Percentiles rank a stretch among this genome's conserved stretches.
These are phyloP conservation scores for Centropyge bicolor DNA, from an alignment of 2,797 vertebrate species.

Conservation along the genomic window DNA sequence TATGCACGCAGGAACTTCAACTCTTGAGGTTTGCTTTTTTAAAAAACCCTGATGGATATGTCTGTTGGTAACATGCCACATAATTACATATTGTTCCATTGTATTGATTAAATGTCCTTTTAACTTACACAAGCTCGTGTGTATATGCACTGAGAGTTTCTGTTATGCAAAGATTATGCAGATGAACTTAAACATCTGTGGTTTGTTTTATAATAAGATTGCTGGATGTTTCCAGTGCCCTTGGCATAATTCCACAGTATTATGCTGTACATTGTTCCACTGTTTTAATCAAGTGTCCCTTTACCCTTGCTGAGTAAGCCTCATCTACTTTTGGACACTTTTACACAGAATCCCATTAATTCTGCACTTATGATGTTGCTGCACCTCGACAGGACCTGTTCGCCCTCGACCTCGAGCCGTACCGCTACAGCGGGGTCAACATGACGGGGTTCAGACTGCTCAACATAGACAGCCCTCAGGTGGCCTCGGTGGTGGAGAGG, in stretches of 20 bases:
- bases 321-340: constrained; percentile 18
- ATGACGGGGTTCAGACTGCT: constrained; percentile 98
- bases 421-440: constrained; percentile 97
- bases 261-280: constrained; percentile 19
- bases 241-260: constrained; percentile 55
- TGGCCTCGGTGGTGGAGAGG: constrained; percentile 92
- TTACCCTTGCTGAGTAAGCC: constrained; percentile 43
- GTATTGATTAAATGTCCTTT: constrained; percentile 44
- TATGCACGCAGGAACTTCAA: background rate
- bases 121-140: constrained; percentile 27
- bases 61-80: background rate
- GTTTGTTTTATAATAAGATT: constrained; percentile 63
- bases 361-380: constrained; percentile 1
- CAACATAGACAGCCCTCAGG: constrained; percentile 90
- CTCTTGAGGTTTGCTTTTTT: constrained; percentile 15
- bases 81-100: constrained; percentile 19
- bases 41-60: constrained; percentile 7
- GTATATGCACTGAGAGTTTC: constrained; percentile 33
- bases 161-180: constrained; percentile 56
- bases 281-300: constrained; percentile 55
- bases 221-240: constrained; percentile 49
- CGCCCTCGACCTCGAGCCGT: constrained; percentile 95
- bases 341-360: constrained; percentile 1
- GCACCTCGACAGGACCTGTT: constrained; percentile 90
- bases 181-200: constrained; percentile 61